Conservation (phyloP, 2,888 invertebrate genomes). For the Myopa tessellatipennis region DNA sequence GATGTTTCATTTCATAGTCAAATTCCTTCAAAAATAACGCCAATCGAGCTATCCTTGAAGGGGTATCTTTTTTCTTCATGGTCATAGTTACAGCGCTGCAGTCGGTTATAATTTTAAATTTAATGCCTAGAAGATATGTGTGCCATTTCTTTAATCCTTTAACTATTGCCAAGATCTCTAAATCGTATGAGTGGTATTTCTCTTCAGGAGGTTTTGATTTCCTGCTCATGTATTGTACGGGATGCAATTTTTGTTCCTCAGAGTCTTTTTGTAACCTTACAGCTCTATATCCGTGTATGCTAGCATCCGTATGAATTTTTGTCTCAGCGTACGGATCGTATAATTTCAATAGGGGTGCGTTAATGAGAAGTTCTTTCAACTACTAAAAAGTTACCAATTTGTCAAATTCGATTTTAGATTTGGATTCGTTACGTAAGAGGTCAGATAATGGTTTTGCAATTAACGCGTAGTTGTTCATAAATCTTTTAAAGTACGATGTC, state of each 20-base stretch:
- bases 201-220: conserved; percentile 49
- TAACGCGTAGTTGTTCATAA: conserved; percentile 45
- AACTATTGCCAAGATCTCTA: conserved; percentile 51
- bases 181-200: conserved; percentile 51
- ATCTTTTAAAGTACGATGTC: conserved; percentile 45
- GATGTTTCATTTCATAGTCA: conserved; percentile 44
- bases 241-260: conserved; percentile 48
- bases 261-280: conserved; percentile 48
- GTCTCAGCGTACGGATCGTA: conserved; percentile 20
- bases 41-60: conserved; percentile 41
- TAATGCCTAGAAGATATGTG: conserved; percentile 34
- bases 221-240: conserved; percentile 50
- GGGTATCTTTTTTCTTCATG: neutral
- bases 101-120: conserved; percentile 43
- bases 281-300: conserved; percentile 44
- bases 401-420: conserved; percentile 48
- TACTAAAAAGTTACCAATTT: conserved; percentile 38
- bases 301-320: conserved; percentile 24
- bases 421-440: conserved; percentile 45
- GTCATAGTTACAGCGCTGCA: conserved; percentile 26
- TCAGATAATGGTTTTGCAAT: conserved; percentile 51
- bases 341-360: conserved; percentile 29
- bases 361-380: conserved; percentile 14
- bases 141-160: conserved; percentile 50
- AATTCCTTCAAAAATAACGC: conserved; percentile 45